Base-by-base conservation (phyloP, 2,888 invertebrate genomes). In the Hipparchia sbordonii region DNA sequence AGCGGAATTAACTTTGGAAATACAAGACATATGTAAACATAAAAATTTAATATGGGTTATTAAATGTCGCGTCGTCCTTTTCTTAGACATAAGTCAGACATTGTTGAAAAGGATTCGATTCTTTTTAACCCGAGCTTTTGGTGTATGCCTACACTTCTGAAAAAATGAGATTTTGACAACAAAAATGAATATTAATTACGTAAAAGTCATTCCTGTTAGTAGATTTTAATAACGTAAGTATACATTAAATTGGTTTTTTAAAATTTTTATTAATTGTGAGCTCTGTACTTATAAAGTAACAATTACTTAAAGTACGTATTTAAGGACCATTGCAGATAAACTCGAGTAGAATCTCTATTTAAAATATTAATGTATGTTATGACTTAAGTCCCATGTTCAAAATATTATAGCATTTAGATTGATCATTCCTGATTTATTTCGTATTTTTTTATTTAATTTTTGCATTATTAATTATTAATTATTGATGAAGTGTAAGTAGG, bases 1-100 rank as follows among this genome's bases (percentile, higher is more conserved):
- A 97, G 98, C 79, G 99, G 99, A 73, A 98, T 99, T 88, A 99
- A 97, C 91, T 98, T 99, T 84, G 99, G 99, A 81, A 98, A 98
- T 94, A 98, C 98, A 83, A 95, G 99, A 91, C 99, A 99, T 94
- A 98, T 98, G 98, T 98, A 97, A 87, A 82, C 45, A 51, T 12
- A 66, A 66, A 60, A 60, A 12, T 62, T 45, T 39, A 60, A 59
- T 12, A 23, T 12, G 46, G 54, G 67, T 57, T 10, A 39, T 13
- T 5, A 6, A 33, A 68, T 12, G 48, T n/a, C 62, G 39, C 39
- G 39, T 60, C 71, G 61, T 73, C 75, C 59, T 71, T 71, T 74
- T 71, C 76, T 69, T 57, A 52, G 51, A 72, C 46, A 71, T 51
- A 51, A 63, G 63, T 63, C 63, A 63, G 23, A 63, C 51, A 65